These are phyloP conservation scores for Rhagium mordax DNA, from an alignment of 2,888 invertebrate species.

Conservation along the genomic window DNA sequence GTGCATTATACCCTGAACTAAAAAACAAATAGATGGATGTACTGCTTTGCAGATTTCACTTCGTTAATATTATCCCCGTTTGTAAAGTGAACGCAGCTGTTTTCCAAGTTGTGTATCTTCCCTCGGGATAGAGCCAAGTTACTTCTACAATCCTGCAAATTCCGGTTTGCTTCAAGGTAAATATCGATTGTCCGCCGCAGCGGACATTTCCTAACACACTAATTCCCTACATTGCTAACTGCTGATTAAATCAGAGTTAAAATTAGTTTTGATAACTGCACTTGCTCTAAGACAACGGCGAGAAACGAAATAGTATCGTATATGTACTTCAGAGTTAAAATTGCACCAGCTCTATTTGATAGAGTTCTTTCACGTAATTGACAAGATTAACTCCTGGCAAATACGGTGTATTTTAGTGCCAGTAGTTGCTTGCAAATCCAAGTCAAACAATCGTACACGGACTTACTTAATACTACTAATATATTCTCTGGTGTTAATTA, in stretches of 20 bases:
- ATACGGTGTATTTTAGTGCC: no score
- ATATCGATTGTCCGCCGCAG: constrained; percentile 45
- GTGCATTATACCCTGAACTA: not conserved
- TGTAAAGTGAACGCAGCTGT: constrained; percentile 56
- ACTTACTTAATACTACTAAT: no score
- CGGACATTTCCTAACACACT: constrained; percentile 20
- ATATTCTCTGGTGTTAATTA: no score
- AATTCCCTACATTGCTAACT: constrained; percentile 6
- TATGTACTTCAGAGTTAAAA: no score
- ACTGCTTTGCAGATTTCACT: constrained; percentile 45
- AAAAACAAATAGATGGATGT: constrained; percentile 31
- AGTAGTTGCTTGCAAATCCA: no score
- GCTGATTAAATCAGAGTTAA: not conserved
- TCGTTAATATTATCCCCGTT: constrained; percentile 56
- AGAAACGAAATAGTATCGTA: no score
- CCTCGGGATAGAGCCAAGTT: constrained; percentile 52
- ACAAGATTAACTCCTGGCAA: no score
- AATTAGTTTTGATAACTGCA: not conserved
- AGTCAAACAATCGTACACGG: no score
- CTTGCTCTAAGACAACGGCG: no score
- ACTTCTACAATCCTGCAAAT: constrained; percentile 41
- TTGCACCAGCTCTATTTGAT: no score
- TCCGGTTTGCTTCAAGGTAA: constrained; percentile 43
- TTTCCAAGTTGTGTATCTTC: constrained; percentile 54
- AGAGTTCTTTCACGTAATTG: no score